These are phyloP conservation scores for Drosophila stalkeri DNA, from an alignment of 2,888 invertebrate species.

Conservation along the genomic window DNA sequence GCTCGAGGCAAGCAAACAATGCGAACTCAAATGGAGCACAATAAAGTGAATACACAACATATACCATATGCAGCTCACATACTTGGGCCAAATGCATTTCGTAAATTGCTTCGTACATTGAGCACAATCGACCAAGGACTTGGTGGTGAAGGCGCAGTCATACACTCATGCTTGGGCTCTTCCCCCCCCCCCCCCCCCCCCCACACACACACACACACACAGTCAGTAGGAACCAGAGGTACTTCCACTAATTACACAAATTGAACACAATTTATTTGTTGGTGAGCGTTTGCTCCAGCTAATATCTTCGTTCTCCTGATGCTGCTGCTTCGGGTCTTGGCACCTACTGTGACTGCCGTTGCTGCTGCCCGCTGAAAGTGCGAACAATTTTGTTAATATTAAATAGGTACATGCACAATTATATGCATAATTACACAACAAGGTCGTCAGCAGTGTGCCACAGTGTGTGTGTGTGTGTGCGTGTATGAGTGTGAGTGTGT, in stretches of 20 bases:
- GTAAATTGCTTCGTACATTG: conserved; percentile 51
- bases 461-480: conserved; percentile 16
- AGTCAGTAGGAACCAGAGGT: conserved; percentile 32
- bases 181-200: too few relatives aligned
- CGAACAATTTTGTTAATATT: conserved; percentile 69
- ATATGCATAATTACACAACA: conserved; percentile 73
- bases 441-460: conserved; percentile 28
- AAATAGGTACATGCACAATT: conserved; percentile 73
- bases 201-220: not conserved
- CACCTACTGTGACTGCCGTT: conserved; percentile 46
- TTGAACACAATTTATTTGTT: conserved; percentile 74
- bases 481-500: conserved; percentile 1
- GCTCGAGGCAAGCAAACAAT: conserved; percentile 33
- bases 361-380: conserved; percentile 57
- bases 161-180: not conserved
- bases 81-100: conserved; percentile 51
- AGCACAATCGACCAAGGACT: conserved; percentile 8
- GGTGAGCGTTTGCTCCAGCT: conserved; percentile 23
- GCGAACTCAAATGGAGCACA: conserved; percentile 37
- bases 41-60: conserved; percentile 2
- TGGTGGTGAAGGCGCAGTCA: conserved; percentile 13
- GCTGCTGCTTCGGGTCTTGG: not conserved
- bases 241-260: conserved; percentile 73
- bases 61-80: conserved; percentile 15
- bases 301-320: conserved; percentile 14